Conservation (phyloP, 2,113 vertebrate species). For the Reinhardtius hippoglossoides region DNA sequence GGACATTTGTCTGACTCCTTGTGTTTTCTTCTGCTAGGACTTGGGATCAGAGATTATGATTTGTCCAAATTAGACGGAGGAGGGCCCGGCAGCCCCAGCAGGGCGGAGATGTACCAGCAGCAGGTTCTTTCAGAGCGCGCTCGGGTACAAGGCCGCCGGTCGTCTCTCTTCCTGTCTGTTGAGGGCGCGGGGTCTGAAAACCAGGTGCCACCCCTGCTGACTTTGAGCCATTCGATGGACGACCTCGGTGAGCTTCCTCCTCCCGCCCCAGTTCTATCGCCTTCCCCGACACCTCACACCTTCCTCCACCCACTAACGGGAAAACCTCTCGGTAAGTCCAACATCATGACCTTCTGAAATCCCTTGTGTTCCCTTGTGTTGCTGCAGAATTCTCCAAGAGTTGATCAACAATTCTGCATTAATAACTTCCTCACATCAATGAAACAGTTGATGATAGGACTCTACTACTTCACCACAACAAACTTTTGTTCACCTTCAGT, state of each 20-base stretch:
- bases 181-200: slow-evolving; percentile 87
- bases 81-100: slow-evolving; percentile 81
- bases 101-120: slow-evolving; percentile 89
- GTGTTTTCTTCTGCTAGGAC: slow-evolving; percentile 25
- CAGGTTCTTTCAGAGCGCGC: slow-evolving; percentile 84
- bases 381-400: too few relatives aligned
- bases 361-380: too few relatives aligned
- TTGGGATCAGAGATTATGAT: slow-evolving; percentile 69
- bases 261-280: slow-evolving; percentile 89
- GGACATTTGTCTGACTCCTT: not conserved
- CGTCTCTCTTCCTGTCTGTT: slow-evolving; percentile 97
- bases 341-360: not conserved
- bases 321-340: slow-evolving; percentile 86
- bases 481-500: not conserved
- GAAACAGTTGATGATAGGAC: too few relatives aligned
- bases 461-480: too few relatives aligned
- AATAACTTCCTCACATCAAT: too few relatives aligned
- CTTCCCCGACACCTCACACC: slow-evolving; percentile 88
- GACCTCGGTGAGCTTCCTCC: slow-evolving; percentile 94
- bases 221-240: slow-evolving; percentile 96
- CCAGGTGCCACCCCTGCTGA: slow-evolving; percentile 85
- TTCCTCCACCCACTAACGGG: slow-evolving; percentile 98
- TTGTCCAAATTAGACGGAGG: slow-evolving; percentile 75
- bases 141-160: slow-evolving; percentile 84
- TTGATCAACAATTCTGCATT: too few relatives aligned